Conservation (phyloP, 2,113 vertebrate species). For the Grantiella picta region DNA sequence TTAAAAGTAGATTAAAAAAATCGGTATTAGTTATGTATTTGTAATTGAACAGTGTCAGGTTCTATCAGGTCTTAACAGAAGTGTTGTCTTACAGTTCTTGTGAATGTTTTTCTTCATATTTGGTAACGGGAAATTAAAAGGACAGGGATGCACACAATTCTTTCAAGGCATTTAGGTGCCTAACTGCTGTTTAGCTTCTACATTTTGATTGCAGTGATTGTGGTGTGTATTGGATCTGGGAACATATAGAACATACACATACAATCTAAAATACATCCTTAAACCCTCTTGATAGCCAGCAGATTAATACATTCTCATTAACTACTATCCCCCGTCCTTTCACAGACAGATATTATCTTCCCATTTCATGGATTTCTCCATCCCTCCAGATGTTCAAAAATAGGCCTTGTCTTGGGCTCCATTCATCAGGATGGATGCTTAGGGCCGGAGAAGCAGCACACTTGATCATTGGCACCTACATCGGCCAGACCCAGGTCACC, state of each 20-base stretch:
- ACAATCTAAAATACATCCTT: not conserved
- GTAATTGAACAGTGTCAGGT: not conserved
- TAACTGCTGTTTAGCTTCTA: not conserved
- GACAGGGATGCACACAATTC: not conserved
- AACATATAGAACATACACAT: not conserved
- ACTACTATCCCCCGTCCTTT: not conserved
- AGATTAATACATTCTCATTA: not conserved
- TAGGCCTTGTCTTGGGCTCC: not conserved
- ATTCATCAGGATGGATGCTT: not conserved
- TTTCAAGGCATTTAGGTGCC: not conserved
- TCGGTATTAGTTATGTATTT: not conserved
- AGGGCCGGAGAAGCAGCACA: not conserved
- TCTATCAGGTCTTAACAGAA: not conserved
- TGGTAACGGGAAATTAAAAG: not conserved
- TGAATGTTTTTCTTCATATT: not conserved
- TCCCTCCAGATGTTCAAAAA: not conserved
- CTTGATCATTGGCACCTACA: not conserved
- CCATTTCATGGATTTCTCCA: not conserved
- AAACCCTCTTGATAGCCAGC: not conserved
- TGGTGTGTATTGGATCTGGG: not conserved
- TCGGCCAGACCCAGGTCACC: not conserved
- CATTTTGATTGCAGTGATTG: not conserved
- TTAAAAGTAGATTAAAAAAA: not conserved
- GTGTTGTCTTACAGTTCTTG: not conserved
- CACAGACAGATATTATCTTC: not conserved